These are phyloP conservation scores for Pheosia tremula DNA, from an alignment of 2,888 invertebrate species.

Conservation along the genomic window DNA sequence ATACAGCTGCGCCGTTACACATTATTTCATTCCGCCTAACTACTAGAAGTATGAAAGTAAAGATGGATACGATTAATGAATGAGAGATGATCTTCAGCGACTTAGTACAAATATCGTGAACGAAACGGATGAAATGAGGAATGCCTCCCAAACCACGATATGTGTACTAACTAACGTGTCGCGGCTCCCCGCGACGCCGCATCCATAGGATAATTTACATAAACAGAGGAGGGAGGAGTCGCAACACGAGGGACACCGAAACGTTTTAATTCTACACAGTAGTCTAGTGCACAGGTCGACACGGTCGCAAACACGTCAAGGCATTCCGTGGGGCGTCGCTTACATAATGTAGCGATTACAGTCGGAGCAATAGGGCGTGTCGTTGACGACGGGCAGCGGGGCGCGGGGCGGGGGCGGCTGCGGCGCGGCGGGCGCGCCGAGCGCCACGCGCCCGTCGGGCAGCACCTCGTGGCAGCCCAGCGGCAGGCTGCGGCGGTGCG, in stretches of 20 bases:
- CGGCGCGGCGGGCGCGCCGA: conserved; percentile 60
- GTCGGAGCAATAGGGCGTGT: conserved; percentile 90
- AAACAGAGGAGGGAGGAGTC: conserved; percentile 41
- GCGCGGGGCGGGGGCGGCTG: conserved; percentile 49
- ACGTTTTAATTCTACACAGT: conserved; percentile 59
- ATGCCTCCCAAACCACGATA: conserved; percentile 34
- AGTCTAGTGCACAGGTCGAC: conserved; percentile 78
- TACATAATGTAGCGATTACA: conserved; percentile 96
- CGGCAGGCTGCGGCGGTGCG: conserved; percentile 81
- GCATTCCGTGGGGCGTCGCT: conserved; percentile 84
- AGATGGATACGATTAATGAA: conserved; percentile 56
- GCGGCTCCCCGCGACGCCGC: conserved; percentile 39
- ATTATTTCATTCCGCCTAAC: conserved; percentile 51
- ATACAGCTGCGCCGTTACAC: conserved; percentile 42
- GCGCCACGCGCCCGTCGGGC: conserved; percentile 80
- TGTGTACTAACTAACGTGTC: conserved; percentile 42
- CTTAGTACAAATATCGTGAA: conserved; percentile 50
- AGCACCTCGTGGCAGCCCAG: conserved; percentile 82
- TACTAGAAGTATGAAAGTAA: conserved; percentile 47
- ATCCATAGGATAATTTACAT: conserved; percentile 30
- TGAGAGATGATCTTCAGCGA: conserved; percentile 44
- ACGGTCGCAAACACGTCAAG: conserved; percentile 82
- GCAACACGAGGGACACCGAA: conserved; percentile 56
- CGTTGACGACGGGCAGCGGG: conserved; percentile 77
- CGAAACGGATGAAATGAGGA: conserved; percentile 19